Evolutionary conservation across 30 jellyfish, hydroid and myxozoan genomes (phyloP).

Genomic region (Aurelia coerulea): DNA sequence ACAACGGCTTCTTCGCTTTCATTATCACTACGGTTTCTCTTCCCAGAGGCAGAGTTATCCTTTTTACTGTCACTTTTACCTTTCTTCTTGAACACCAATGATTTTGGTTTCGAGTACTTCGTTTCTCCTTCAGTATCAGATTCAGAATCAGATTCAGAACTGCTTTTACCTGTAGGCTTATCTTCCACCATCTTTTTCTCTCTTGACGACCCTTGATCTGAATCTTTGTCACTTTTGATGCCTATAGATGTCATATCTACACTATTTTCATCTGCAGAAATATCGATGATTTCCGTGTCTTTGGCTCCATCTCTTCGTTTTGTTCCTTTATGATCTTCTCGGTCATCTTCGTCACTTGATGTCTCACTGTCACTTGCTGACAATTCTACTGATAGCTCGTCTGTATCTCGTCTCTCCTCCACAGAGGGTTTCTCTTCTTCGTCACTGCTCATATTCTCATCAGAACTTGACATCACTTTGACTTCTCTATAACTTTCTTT

Average conservation of each 20-base stretch:
- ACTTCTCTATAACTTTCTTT: conserved; percentile 30
- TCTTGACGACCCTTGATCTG: not conserved
- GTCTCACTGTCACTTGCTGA: conserved; percentile 32
- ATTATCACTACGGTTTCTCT: conserved; percentile 22
- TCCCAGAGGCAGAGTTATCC: not conserved
- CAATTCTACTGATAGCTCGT: not conserved
- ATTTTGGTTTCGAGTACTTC: conserved; percentile 13
- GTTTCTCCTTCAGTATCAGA: conserved; percentile 20
- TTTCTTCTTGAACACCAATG: conserved; percentile 36
- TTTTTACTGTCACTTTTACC: not conserved
- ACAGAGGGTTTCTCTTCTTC: conserved; percentile 20
- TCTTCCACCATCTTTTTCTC: not conserved
- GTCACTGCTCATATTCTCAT: conserved; percentile 37
- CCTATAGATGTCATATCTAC: not conserved
- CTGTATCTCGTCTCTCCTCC: conserved; percentile 1
- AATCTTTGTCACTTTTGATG: not conserved
- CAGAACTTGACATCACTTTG: conserved; percentile 37
- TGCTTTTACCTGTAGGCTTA: not conserved
- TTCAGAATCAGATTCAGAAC: conserved; percentile 13
- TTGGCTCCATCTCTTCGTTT: not conserved
- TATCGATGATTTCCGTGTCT: conserved; percentile 3
- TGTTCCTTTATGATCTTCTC: not conserved
- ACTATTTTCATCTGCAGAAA: conserved; percentile 36
- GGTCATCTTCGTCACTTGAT: conserved; percentile 9
- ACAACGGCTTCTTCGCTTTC: conserved; percentile 68